Conservation (phyloP, 2,797 vertebrate species). For the Tinamus major region DNA sequence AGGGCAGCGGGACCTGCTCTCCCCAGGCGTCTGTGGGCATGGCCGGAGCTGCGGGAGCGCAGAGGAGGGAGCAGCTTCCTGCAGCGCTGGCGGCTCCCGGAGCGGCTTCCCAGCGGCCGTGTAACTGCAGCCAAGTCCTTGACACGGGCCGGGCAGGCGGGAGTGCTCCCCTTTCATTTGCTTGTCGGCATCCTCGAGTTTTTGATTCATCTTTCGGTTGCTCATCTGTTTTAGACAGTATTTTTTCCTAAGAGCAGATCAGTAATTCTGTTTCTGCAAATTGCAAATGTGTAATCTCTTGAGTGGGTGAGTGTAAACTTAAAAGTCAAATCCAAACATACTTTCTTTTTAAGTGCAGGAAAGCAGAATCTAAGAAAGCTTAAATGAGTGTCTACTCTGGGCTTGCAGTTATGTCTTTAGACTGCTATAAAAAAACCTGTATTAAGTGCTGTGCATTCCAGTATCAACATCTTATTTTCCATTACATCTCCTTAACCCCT, state of each 20-base stretch:
- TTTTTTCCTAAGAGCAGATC: neutral
- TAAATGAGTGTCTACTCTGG: slow-evolving; percentile 63
- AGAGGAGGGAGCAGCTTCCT: neutral
- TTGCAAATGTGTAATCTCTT: slow-evolving; percentile 46
- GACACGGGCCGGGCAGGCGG: neutral
- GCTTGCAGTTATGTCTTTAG: slow-evolving; percentile 36
- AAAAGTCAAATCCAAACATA: slow-evolving; percentile 62
- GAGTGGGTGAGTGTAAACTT: slow-evolving; percentile 27
- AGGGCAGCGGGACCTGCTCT: neutral
- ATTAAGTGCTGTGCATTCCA: slow-evolving; percentile 53
- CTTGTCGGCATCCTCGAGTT: neutral
- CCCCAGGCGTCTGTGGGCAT: fast-evolving
- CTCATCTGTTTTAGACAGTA: neutral
- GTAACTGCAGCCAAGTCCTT: neutral
- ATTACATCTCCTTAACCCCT: neutral
- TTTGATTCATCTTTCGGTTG: neutral
- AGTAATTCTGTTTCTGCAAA: slow-evolving; percentile 21
- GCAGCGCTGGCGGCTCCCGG: neutral
- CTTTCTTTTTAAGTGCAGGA: slow-evolving; percentile 50
- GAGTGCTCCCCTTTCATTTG: neutral
- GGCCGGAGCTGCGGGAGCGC: neutral
- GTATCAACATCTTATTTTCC: slow-evolving; percentile 38
- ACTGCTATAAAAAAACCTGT: slow-evolving; percentile 1
- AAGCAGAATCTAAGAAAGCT: slow-evolving; percentile 69
- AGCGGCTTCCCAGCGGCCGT: neutral